Conservation (phyloP, 2,797 vertebrate species). For the Peromyscus attwateri region DNA sequence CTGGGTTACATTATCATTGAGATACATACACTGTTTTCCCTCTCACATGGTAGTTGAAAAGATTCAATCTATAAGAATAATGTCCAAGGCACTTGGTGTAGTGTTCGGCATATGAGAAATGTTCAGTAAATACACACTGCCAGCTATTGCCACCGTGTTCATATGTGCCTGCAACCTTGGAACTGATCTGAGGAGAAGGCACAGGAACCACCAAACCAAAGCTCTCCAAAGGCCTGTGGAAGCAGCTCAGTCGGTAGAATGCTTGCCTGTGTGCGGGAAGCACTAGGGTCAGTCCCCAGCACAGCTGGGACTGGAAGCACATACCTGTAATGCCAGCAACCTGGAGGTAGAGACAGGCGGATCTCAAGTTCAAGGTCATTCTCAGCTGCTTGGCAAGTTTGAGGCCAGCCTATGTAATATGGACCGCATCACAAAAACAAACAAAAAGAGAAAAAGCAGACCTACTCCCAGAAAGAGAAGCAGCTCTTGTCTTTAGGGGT, state of each 20-base stretch:
- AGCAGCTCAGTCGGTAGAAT: background rate
- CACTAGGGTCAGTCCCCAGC: background rate
- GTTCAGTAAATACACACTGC: background rate
- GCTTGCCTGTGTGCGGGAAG: background rate
- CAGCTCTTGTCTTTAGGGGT: background rate
- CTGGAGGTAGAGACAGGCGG: background rate
- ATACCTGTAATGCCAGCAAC: background rate
- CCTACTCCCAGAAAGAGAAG: background rate
- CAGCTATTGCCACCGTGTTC: background rate
- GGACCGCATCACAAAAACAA: background rate
- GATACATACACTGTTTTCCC: background rate
- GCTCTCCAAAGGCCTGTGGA: background rate
- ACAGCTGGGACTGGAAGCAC: background rate
- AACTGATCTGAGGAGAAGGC: conserved; percentile 10
- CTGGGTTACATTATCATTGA: background rate
- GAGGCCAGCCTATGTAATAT: background rate
- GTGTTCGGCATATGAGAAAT: background rate
- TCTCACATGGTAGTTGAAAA: background rate
- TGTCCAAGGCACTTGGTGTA: background rate
- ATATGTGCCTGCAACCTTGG: background rate
- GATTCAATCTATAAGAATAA: background rate
- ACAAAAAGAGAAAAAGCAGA: background rate
- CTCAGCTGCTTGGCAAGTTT: background rate
- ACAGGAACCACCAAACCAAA: background rate
- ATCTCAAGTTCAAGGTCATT: background rate